A percentile compares a stretch with the other conserved stretches of the same genome.
phyloP scores from a whole-genome alignment of 2,888 invertebrate species.

The Platycnemis pennipes region DNA sequence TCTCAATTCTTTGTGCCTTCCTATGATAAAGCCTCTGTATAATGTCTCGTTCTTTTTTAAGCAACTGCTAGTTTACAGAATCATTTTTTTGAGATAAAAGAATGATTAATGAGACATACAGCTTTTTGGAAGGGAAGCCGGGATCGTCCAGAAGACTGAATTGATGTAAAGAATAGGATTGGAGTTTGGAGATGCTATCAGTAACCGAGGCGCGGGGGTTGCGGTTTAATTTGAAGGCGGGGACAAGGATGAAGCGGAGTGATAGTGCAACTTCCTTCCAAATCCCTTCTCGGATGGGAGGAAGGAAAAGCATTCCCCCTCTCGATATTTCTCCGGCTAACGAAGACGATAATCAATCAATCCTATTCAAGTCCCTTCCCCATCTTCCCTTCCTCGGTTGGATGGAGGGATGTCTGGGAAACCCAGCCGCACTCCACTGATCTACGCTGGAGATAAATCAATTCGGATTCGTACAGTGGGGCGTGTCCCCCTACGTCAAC shows the following conservation, averaged over 20 bases:
- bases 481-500: not conserved
- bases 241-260: not conserved
- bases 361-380: not conserved
- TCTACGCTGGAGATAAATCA: conserved; percentile 34
- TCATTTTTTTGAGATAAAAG: not conserved
- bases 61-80: not conserved
- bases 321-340: conserved; percentile 44
- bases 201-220: not conserved
- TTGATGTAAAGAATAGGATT: not conserved
- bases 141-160: not conserved
- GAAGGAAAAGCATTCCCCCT: not conserved
- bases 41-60: not conserved
- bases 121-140: not conserved
- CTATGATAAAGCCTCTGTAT: not conserved
- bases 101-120: not conserved
- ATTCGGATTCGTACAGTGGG: conserved; percentile 17
- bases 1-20: not conserved
- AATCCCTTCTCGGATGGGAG: not conserved
- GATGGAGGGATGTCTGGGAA: not conserved
- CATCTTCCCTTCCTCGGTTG: not conserved
- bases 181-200: not conserved
- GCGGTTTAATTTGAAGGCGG: not conserved
- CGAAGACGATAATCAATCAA: conserved; percentile 39
- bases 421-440: not conserved
- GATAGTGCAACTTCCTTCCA: not conserved